Evolutionary conservation across 2,888 invertebrate genomes (phyloP).

Genomic region (Chrysopilus asiliformis): DNA sequence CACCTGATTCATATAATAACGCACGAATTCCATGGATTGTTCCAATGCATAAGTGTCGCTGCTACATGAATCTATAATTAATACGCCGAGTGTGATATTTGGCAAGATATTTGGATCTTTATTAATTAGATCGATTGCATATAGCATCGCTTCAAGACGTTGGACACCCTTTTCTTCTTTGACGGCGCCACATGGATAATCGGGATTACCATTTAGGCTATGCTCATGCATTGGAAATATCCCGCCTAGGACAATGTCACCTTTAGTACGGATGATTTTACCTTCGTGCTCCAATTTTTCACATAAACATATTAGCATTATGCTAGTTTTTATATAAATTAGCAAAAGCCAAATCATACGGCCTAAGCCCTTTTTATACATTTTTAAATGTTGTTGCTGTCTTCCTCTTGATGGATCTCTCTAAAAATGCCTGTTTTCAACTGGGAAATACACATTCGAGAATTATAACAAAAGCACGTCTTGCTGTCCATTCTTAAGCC

Average conservation of each 20-base stretch:
- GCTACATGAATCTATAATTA: slow-evolving; percentile 49
- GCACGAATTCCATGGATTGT: slow-evolving; percentile 52
- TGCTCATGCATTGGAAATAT: slow-evolving; percentile 57
- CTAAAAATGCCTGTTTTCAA: no score
- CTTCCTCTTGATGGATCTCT: no score
- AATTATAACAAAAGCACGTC: no score
- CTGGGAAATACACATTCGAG: no score
- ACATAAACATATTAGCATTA: no score
- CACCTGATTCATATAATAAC: slow-evolving; percentile 44
- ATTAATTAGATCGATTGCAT: slow-evolving; percentile 52
- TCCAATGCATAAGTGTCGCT: slow-evolving; percentile 53
- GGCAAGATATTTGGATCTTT: slow-evolving; percentile 42
- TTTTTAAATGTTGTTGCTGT: no score
- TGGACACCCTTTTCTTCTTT: slow-evolving; percentile 57
- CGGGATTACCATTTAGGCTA: slow-evolving; percentile 29
- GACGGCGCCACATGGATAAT: slow-evolving; percentile 41
- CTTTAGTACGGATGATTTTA: slow-evolving; percentile 33
- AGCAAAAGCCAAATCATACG: no score
- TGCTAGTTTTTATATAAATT: no score
- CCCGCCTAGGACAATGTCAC: slow-evolving; percentile 54
- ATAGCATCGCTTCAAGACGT: slow-evolving; percentile 54
- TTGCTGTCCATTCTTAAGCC: no score
- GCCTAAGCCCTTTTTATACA: no score
- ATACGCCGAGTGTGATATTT: slow-evolving; percentile 46
- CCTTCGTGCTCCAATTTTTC: slow-evolving; percentile 14